Percentiles rank a stretch among this genome's conserved stretches.
Conservation (phyloP, 2,797 vertebrate species). For the Pristis pectinata region DNA sequence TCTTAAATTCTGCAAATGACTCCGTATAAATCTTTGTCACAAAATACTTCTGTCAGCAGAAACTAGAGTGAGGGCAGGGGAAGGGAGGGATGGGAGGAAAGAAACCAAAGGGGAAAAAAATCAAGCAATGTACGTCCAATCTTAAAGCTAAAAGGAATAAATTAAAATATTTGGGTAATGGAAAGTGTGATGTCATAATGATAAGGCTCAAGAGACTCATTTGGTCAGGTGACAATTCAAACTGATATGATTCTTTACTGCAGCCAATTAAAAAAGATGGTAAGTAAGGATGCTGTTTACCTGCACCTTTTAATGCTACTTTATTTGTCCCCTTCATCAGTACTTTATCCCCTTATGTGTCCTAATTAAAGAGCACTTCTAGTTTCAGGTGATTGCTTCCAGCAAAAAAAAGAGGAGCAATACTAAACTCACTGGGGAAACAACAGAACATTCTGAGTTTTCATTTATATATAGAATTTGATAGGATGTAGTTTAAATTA, state of each 20-base stretch:
- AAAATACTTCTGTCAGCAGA: not conserved
- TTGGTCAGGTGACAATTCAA: not conserved
- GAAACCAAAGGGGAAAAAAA: not conserved
- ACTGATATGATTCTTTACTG: not conserved
- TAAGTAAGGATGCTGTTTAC: not conserved
- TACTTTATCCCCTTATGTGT: not conserved
- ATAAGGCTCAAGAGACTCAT: not conserved
- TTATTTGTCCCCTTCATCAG: not conserved
- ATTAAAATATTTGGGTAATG: not conserved
- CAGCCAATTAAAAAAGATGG: not conserved
- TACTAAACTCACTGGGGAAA: not conserved
- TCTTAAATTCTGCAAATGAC: conserved; percentile 31
- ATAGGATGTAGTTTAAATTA: not conserved
- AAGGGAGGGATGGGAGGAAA: not conserved
- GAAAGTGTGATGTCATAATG: not conserved
- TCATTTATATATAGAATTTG: not conserved
- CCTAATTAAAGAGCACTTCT: too few relatives aligned
- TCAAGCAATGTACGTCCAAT: not conserved
- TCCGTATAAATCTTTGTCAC: conserved; percentile 25
- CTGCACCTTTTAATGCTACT: not conserved
- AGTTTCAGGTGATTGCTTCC: not conserved
- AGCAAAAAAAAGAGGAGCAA: not conserved
- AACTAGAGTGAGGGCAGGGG: not conserved
- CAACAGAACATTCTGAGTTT: not conserved
- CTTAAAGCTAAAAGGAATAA: not conserved